Conservation (phyloP, 2,797 vertebrate genomes). For the Lagodon rhomboides region DNA sequence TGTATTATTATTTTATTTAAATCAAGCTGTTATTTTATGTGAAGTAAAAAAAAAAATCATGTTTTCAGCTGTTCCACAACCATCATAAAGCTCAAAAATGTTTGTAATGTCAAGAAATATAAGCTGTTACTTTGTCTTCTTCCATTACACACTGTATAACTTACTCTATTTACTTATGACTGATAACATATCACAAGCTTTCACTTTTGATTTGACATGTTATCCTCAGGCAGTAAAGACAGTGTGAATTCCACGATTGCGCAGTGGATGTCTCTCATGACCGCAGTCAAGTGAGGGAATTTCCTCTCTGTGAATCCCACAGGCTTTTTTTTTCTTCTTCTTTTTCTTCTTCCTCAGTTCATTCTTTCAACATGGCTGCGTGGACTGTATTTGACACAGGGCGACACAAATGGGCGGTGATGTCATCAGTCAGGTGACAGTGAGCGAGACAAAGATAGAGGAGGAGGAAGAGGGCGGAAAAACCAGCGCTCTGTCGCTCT, state of each 20-base stretch:
- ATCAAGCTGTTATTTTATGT: neutral
- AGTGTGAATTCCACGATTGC: constrained; percentile 29
- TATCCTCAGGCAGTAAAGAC: constrained; percentile 5
- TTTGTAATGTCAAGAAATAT: neutral
- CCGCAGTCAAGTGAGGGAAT: neutral
- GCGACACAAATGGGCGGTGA: constrained; percentile 47
- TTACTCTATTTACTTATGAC: no score
- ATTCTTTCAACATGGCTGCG: constrained; percentile 29
- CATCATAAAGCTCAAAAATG: neutral
- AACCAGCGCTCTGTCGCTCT: neutral
- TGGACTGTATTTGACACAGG: neutral
- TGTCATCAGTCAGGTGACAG: constrained; percentile 73
- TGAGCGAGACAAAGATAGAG: no score
- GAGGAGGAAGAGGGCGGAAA: neutral
- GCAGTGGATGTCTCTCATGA: neutral
- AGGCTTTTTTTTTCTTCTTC: neutral
- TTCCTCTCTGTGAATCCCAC: neutral
- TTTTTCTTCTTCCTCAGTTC: neutral
- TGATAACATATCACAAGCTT: constrained; percentile 21
- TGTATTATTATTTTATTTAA: neutral
- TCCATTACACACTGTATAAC: constrained; percentile 11
- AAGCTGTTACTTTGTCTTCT: constrained; percentile 8
- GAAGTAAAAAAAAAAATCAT: neutral
- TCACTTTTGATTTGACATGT: constrained; percentile 12
- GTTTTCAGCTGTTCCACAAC: neutral